phyloP scores from a whole-genome alignment of 2,797 vertebrate genomes.

The Mycteria americana region DNA sequence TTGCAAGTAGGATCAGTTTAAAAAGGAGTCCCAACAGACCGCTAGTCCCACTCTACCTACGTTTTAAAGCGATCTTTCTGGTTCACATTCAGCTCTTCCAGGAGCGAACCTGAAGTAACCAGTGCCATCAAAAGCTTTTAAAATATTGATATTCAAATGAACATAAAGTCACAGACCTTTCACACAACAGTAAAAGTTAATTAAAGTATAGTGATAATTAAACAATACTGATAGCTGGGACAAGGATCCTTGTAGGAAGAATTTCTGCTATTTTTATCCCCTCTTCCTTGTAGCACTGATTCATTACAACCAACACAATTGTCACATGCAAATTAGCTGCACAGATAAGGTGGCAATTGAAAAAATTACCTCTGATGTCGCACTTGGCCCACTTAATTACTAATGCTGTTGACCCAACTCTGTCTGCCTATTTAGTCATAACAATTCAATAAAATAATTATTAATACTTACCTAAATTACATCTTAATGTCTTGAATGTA shows the following conservation, averaged over 20 bases:
- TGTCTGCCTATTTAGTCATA: slow-evolving; percentile 43
- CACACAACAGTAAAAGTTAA: slow-evolving; percentile 1
- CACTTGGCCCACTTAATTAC: slow-evolving; percentile 40
- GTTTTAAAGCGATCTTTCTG: neutral
- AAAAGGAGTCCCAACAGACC: neutral
- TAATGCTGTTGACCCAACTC: slow-evolving; percentile 6
- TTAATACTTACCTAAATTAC: slow-evolving; percentile 58
- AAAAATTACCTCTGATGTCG: slow-evolving; percentile 37
- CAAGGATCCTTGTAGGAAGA: slow-evolving; percentile 16
- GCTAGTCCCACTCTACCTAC: neutral
- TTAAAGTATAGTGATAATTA: slow-evolving; percentile 1
- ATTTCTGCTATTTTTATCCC: slow-evolving; percentile 38
- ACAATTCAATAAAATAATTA: slow-evolving; percentile 54
- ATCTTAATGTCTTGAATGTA: slow-evolving; percentile 47
- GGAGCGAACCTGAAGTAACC: neutral
- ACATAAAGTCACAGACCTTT: neutral
- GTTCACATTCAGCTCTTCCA: neutral
- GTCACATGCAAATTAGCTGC: slow-evolving; percentile 38
- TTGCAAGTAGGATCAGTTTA: neutral
- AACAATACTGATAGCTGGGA: neutral
- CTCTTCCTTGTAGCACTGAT: slow-evolving; percentile 1
- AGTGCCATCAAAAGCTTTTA: neutral
- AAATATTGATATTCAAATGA: slow-evolving; percentile 2
- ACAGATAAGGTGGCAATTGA: slow-evolving; percentile 36
- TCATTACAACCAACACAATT: slow-evolving; percentile 38